A percentile compares a stretch with the other conserved stretches of the same genome.
Evolutionary conservation across 2,888 invertebrate genomes (phyloP).

Genomic region (Apocheima hispidaria): DNA sequence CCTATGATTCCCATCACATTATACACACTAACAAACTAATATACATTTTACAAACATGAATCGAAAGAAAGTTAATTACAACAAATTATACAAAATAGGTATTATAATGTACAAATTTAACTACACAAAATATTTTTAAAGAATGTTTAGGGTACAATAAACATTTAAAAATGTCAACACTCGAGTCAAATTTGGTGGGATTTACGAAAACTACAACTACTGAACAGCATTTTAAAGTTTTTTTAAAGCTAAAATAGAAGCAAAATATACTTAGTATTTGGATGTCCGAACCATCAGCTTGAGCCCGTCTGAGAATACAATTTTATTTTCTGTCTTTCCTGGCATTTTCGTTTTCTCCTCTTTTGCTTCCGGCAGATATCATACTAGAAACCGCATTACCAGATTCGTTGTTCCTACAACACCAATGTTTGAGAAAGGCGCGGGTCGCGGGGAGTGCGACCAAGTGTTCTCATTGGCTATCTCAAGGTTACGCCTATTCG

Average conservation of each 20-base stretch:
- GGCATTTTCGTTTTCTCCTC: not conserved
- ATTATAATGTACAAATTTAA: slow-evolving; percentile 20
- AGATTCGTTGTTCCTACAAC: too few relatives aligned
- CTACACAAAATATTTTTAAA: slow-evolving; percentile 26
- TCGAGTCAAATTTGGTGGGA: slow-evolving; percentile 37
- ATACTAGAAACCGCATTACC: too few relatives aligned
- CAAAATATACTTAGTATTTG: slow-evolving; percentile 37
- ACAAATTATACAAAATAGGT: slow-evolving; percentile 22
- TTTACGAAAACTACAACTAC: slow-evolving; percentile 36
- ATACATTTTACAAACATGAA: slow-evolving; percentile 13
- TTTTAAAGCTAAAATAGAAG: slow-evolving; percentile 42
- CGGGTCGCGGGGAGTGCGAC: too few relatives aligned
- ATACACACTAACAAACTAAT: slow-evolving; percentile 29
- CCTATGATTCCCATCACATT: too few relatives aligned
- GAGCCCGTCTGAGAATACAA: not conserved
- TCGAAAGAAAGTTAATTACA: slow-evolving; percentile 30
- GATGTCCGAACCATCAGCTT: slow-evolving; percentile 4
- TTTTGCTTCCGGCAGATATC: not conserved
- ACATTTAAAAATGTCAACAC: slow-evolving; percentile 34
- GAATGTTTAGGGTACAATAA: slow-evolving; percentile 35
- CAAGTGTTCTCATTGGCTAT: too few relatives aligned
- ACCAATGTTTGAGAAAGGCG: too few relatives aligned
- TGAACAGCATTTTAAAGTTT: slow-evolving; percentile 34
- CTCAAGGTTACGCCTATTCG: too few relatives aligned
- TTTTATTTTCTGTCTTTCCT: not conserved